Percentiles rank a stretch among this genome's conserved stretches.
phyloP scores from a whole-genome alignment of 2,113 vertebrate genomes.

The Microcebus lehilahytsara region DNA sequence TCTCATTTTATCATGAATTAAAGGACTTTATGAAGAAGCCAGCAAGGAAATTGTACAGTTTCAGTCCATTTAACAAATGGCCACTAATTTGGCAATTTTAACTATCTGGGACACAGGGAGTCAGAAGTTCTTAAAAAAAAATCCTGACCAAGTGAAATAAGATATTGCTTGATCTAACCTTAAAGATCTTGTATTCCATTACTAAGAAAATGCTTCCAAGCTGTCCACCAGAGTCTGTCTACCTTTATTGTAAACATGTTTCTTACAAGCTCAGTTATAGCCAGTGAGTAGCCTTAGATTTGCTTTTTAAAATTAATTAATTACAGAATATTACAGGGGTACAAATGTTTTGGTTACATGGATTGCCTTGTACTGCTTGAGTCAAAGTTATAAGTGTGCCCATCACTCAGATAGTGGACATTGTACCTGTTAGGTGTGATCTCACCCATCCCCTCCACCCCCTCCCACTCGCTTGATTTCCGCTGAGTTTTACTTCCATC shows the following conservation, averaged over 20 bases:
- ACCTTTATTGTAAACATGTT: background rate
- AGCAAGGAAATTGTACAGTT: background rate
- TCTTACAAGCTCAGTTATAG: background rate
- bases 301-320: too few species aligned
- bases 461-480: too few species aligned
- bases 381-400: too few species aligned
- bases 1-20: background rate
- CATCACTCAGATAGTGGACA: too few species aligned
- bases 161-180: background rate
- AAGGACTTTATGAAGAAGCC: background rate
- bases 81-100: slow-evolving; percentile 11
- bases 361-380: too few species aligned
- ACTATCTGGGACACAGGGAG: slow-evolving; percentile 23
- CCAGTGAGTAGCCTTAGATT: background rate
- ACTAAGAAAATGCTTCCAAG: background rate
- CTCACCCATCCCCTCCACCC: too few species aligned
- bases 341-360: too few species aligned
- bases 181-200: slow-evolving; percentile 34
- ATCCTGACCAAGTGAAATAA: background rate
- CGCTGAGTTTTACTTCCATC: too few species aligned
- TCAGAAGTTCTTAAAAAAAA: slow-evolving; percentile 28
- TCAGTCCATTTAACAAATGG: slow-evolving; percentile 43
- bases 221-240: background rate
- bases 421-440: too few species aligned
- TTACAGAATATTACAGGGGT: too few species aligned